These are phyloP conservation scores for Aleadryas rufinucha DNA, from an alignment of 2,113 vertebrate genomes.

Conservation along the genomic window DNA sequence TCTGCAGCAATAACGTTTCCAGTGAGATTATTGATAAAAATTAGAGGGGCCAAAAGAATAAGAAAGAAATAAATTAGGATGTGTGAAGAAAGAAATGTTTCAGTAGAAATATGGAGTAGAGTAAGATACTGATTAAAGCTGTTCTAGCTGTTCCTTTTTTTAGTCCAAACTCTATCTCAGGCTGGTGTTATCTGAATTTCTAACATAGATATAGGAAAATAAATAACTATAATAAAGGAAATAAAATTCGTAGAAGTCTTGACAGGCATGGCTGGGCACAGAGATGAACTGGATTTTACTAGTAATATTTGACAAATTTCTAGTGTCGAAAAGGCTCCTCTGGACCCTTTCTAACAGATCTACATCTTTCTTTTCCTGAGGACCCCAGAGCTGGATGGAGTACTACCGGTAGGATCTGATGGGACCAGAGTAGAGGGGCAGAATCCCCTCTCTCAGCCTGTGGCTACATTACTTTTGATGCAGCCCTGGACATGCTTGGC, in stretches of 20 bases:
- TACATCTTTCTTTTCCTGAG: background rate
- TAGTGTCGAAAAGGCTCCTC: background rate
- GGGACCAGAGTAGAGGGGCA: background rate
- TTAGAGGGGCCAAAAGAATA: background rate
- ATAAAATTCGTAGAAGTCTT: background rate
- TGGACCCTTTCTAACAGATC: background rate
- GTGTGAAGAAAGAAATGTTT: background rate
- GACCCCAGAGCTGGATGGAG: rapidly evolving
- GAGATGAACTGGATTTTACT: slow-evolving; percentile 18
- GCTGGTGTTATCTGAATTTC: background rate
- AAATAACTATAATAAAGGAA: background rate
- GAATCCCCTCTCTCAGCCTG: background rate
- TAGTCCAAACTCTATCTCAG: background rate
- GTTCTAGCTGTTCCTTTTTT: background rate
- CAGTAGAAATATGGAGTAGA: background rate
- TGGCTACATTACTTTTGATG: background rate
- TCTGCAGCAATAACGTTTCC: background rate
- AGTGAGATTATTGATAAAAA: background rate
- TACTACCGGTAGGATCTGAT: background rate
- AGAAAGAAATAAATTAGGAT: background rate
- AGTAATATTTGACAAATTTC: background rate
- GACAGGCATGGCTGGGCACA: background rate
- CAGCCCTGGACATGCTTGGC: rapidly evolving
- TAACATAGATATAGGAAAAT: background rate
- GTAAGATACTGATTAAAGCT: background rate